Evolutionary conservation across 2,888 invertebrate species (phyloP), one percentile per base, ranked within the genome.

Genomic region (Ophonus ardosiacus): DNA sequence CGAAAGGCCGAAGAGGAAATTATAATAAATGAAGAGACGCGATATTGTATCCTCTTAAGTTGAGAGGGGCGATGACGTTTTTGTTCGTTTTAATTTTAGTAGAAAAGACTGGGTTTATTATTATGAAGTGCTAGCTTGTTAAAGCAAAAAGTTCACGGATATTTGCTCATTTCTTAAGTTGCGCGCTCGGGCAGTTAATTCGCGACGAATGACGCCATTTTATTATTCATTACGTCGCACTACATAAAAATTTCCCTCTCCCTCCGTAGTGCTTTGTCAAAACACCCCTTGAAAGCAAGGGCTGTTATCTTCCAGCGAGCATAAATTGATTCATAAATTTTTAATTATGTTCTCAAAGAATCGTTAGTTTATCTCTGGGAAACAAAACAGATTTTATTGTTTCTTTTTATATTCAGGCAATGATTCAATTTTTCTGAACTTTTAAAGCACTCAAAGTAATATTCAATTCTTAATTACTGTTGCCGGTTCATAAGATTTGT

Each of bases 11-110:
- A 82, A 40, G 57, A 82, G 82, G 57, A 82, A 82, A 82, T 82
- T 82, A 82, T 82, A 82, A 82, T 71, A 82, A 82, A 82, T 82
- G 82, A 82, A 82, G 68, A 82, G 71, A 56, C 51, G 15, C 57
- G 68, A 83, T 83, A 61, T 71, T 74, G 83, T 83, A 76, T 76
- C 74, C 76, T 83, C 83, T 59, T 74, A 57, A 57, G 15, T 74
- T 18, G 74, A 74, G 74, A 74, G 74, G 74, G 51, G n/a, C 21
- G 56, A 18, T 18, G 71, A 71, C 74, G 31, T 82, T 82, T 82
- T 82, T 82, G 82, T 82, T 21, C 71, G 71, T 82, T 82, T 82
- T 82, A 82, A 82, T 82, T 71, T 82, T 71, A 71, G 57, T 51
- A 74, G 56, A 56, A 74, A 21, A 74, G 43, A 71, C 40, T 17